Evolutionary conservation across 1,140 invertebrate species (phyloP), one percentile per base, ranked within the genome.

Genomic region (Ips typographus): DNA sequence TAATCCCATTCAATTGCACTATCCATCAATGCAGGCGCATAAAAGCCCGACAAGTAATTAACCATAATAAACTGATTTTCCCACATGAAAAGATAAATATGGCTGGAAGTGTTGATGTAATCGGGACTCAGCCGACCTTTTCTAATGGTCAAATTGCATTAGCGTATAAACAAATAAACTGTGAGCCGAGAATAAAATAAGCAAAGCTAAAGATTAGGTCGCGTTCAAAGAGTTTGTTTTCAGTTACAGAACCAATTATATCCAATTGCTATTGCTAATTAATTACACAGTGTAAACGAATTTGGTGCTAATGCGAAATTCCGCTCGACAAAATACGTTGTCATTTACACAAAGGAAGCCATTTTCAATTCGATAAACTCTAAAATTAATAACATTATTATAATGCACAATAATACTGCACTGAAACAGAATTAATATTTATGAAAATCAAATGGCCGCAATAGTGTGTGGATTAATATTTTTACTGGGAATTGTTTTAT

Each of bases 11-110:
- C 22, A 22, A 22, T 22, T 22, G 22, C 22, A 22, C 22, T 22
- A 22, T 22, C 22, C 22, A 22, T 22, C 22, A 22, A 22, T 22
- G 22, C 22, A 22, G 44, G 3, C 22, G 44, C 44, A 49, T 49
- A 49, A 49, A 49, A 49, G 44, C 44, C 44, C 7, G 44, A 6
- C 22, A 37, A 61, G 39, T 61, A 38, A 61, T 44, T 61, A 61
- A 47, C 59, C 43, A 22, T 47, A 61, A 61, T 47, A 61, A 61
- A 55, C 52, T 1, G 37, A 55, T 55, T 55, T 55, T 55, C 37
- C 36, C 52, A 55, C 52, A 55, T 55, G 52, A 2, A 55, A 5
- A 37, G 37, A 55, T 55, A 55, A 55, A 55, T 55, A 55, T 55
- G 52, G 52, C 52, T 8, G 5, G 37, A 55, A 55, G 52, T 55